These are phyloP conservation scores for Scyliorhinus canicula DNA, from an alignment of 2,797 vertebrate genomes.

Conservation along the genomic window DNA sequence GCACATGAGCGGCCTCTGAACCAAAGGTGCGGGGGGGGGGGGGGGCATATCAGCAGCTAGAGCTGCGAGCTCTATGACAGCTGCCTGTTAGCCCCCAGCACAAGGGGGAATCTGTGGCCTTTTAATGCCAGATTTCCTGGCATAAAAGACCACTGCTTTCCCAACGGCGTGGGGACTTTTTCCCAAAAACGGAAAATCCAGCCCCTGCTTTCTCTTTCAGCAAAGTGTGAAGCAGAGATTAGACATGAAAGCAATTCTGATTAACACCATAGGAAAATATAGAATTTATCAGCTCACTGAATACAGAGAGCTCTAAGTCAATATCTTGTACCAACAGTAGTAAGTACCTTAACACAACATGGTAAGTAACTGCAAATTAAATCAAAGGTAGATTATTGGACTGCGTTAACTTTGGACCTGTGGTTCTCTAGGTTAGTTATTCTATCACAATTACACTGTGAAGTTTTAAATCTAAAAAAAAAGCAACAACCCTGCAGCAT, in stretches of 20 bases:
- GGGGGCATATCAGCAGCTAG: no score
- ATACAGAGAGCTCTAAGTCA: background rate
- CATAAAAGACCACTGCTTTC: no score
- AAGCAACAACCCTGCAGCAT: background rate
- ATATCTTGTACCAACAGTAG: background rate
- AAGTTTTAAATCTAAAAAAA: background rate
- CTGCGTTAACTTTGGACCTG: background rate
- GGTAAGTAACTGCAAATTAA: slow-evolving; percentile 22
- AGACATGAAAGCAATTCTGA: slow-evolving; percentile 19
- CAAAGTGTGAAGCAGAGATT: slow-evolving; percentile 12
- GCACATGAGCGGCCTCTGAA: no score
- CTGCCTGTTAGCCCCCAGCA: no score
- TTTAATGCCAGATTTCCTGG: no score
- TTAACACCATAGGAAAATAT: slow-evolving; percentile 10
- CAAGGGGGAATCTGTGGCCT: no score
- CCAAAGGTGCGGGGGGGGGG: no score
- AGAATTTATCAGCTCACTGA: background rate
- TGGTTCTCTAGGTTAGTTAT: background rate
- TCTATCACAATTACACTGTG: background rate
- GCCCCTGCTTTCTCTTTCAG: background rate
- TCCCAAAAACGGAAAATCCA: no score
- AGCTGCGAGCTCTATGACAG: no score
- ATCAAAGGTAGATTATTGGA: background rate
- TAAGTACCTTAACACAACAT: background rate
- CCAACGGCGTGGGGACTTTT: no score